Base-by-base conservation (phyloP, 2,797 vertebrate species). In the Glyptemys insculpta region DNA sequence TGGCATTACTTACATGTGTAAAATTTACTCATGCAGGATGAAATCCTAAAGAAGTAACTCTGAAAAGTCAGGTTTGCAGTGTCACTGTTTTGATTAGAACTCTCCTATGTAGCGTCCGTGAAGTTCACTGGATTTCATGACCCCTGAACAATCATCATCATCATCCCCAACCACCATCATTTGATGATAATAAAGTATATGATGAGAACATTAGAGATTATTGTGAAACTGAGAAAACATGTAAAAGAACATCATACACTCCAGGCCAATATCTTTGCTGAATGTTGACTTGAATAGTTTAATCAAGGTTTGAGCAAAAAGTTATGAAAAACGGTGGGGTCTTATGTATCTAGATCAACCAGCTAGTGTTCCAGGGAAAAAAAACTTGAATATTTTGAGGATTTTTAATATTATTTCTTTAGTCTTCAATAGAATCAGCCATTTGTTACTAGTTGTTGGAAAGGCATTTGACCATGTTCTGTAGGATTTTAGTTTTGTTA, bases 21-120 rank as follows among this genome's bases (percentile, higher is more conserved):
- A 86, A 90, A n/a, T 94, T 94, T 95, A 90, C 88, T 96, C 89
- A 79, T 78, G 86, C 54, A 95, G 92, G 96, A 88, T 92, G 34
- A 41, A 78, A 25, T 56, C 52, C 59, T 79, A 74, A 90, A 96
- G 44, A 89, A 94, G 80, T 80, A 82, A n/a, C 82, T 94, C 85
- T 52, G n/a, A 76, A 95, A 91, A n/a, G 0, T 93, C 82, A 94
- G 80, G 82, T 92, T 95, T 90, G 15, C 78, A 94, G 84, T 87
- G 54, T 49, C 9, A 18, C 3, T 94, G 29, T 53, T 93, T 92
- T 95, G 84, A 90, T 94, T 90, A 87, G 47, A 79, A 65, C 31
- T 87, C 59, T 84, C 25, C 23, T 80, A 18, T 87, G 92, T 85
- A 44, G 27, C 37, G 84, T 91, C 82, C 88, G 80, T 87, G 84